Conservation (phyloP, 2,113 vertebrate species). For the Paraplagusia blochii region DNA sequence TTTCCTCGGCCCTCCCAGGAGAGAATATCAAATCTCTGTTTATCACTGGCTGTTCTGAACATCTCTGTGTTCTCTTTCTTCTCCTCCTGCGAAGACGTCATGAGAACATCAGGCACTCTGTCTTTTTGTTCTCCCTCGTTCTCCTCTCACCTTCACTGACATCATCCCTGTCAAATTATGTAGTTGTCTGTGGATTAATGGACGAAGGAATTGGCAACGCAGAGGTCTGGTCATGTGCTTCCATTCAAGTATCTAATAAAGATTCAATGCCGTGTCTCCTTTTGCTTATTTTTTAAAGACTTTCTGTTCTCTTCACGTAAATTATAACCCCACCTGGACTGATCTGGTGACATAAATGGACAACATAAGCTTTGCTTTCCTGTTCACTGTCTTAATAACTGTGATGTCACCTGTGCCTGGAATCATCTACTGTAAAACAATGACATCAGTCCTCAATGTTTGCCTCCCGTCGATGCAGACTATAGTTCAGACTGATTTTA, state of each 20-base stretch:
- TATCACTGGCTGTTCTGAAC: slow-evolving; percentile 49
- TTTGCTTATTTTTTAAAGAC: too few species aligned
- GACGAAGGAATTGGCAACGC: neutral
- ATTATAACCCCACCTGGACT: too few species aligned
- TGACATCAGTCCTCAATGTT: neutral
- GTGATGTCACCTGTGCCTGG: neutral
- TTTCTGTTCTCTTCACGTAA: too few species aligned
- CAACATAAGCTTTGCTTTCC: neutral
- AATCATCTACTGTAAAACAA: neutral
- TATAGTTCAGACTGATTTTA: neutral
- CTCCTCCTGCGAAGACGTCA: slow-evolving; percentile 37
- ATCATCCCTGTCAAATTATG: slow-evolving; percentile 21
- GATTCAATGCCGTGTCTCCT: too few species aligned
- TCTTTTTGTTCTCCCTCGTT: slow-evolving; percentile 32
- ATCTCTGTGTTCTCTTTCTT: slow-evolving; percentile 21
- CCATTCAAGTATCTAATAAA: too few species aligned
- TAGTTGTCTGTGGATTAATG: slow-evolving; percentile 13
- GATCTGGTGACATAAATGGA: too few species aligned
- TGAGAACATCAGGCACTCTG: slow-evolving; percentile 42
- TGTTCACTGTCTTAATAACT: neutral
- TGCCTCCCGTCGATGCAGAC: neutral
- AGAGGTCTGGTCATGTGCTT: too few species aligned
- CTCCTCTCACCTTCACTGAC: slow-evolving; percentile 18
- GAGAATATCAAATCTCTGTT: slow-evolving; percentile 66
- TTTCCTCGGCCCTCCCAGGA: slow-evolving; percentile 39